These are phyloP conservation scores for Campylorhamphus procurvoides DNA, from an alignment of 2,113 vertebrate genomes.

Conservation along the genomic window DNA sequence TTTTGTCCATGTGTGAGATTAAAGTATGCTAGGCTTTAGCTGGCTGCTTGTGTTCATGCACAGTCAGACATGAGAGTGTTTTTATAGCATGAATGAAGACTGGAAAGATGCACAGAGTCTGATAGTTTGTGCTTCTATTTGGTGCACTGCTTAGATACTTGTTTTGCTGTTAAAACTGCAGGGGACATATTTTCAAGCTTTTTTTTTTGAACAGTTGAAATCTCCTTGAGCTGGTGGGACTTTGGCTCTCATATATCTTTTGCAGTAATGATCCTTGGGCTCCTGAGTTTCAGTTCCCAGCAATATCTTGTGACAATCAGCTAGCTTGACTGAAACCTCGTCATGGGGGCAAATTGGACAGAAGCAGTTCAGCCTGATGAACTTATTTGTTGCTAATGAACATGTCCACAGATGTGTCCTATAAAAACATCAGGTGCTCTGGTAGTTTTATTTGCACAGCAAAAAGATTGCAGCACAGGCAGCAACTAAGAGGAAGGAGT, in stretches of 20 bases:
- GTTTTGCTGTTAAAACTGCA: not conserved
- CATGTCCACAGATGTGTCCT: not conserved
- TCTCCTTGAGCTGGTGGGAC: not conserved
- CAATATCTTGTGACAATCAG: not conserved
- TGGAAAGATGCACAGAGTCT: not conserved
- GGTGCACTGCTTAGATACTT: not conserved
- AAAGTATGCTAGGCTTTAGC: not conserved
- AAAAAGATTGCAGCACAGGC: not conserved
- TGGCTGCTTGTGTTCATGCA: not conserved
- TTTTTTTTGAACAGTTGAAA: not conserved
- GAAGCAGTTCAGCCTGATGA: not conserved
- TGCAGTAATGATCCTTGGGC: not conserved
- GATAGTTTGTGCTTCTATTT: not conserved
- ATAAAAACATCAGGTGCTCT: not conserved
- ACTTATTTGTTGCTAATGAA: not conserved
- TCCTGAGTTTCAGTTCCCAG: not conserved
- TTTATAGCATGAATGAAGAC: not conserved
- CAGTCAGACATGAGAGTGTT: accelerated
- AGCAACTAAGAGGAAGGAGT: not conserved
- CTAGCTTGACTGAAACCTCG: not conserved
- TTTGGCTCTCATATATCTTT: not conserved
- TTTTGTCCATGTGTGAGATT: not conserved
- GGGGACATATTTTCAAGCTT: not conserved
- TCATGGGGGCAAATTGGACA: not conserved
- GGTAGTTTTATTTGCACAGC: not conserved